Percentiles rank a stretch among this genome's conserved stretches.
These are phyloP conservation scores for Emydocephalus ijimae DNA, from an alignment of 2,113 vertebrate species.

Conservation along the genomic window DNA sequence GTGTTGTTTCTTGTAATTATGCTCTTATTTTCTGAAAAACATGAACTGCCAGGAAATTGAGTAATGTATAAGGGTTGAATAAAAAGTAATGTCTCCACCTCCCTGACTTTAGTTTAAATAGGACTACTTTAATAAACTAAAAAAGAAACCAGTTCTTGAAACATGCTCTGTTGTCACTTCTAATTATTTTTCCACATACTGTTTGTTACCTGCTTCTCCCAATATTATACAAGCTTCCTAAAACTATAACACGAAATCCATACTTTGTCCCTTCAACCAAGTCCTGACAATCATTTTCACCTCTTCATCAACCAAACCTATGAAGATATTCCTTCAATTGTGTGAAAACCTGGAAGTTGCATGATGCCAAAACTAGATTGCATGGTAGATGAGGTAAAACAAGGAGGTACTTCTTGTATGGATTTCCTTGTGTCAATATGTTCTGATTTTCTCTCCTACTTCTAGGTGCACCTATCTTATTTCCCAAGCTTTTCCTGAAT, in stretches of 20 bases:
- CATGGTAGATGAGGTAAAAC: not conserved
- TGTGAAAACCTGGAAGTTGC: not conserved
- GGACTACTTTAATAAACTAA: not conserved
- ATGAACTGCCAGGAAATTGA: not conserved
- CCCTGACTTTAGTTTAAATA: not conserved
- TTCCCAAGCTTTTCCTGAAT: not conserved
- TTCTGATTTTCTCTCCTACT: not conserved
- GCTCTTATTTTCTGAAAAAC: not conserved
- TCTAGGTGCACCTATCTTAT: not conserved
- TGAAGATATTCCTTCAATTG: not conserved
- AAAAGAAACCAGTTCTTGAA: not conserved
- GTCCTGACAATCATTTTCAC: not conserved
- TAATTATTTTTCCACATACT: not conserved
- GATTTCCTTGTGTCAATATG: not conserved
- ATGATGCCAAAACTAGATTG: not conserved
- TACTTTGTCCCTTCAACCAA: not conserved
- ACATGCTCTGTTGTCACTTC: not conserved
- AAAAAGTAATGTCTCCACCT: not conserved
- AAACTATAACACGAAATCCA: not conserved
- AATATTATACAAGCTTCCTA: not conserved
- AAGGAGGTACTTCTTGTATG: not conserved
- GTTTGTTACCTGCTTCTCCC: not conserved
- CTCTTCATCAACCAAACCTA: not conserved
- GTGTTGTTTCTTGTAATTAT: not conserved
- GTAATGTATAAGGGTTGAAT: not conserved